A percentile compares a stretch with the other conserved stretches of the same genome.
Conservation (phyloP, 2,797 vertebrate genomes). For the Neoniphon sammara region DNA sequence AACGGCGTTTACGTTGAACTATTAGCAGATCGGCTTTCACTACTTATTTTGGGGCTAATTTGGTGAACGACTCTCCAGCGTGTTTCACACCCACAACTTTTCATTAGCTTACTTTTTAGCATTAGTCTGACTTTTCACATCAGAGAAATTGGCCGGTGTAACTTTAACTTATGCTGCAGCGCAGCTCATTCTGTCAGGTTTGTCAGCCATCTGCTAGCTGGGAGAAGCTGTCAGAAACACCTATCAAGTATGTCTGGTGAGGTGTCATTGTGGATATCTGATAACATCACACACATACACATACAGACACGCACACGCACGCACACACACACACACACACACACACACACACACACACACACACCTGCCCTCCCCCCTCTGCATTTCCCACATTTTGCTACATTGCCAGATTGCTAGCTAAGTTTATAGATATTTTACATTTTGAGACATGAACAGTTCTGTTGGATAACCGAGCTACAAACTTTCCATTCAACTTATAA, state of each 20-base stretch:
- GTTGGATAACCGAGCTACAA: not conserved
- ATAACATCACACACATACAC: constrained; percentile 17
- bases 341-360: constrained; percentile 16
- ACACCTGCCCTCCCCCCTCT: not conserved
- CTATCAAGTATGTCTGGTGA: constrained; percentile 66
- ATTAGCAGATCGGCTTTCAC: too few species aligned
- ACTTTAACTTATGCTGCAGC: too few species aligned
- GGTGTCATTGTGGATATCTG: constrained; percentile 43
- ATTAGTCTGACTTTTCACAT: constrained; percentile 21
- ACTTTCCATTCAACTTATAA: not conserved
- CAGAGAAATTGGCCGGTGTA: not conserved
- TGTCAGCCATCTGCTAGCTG: constrained; percentile 9
- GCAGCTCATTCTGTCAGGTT: not conserved
- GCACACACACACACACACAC: constrained; percentile 19
- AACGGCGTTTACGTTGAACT: constrained; percentile 27
- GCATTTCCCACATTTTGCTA: too few species aligned
- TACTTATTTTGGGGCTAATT: too few species aligned
- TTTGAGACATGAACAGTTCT: constrained; percentile 38
- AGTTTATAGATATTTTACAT: not conserved
- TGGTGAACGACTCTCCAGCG: too few species aligned
- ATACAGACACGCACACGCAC: constrained; percentile 14
- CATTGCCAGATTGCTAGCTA: not conserved
- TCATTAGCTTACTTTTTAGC: not conserved
- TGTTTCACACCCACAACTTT: not conserved
- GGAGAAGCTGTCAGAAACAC: constrained; percentile 44